Evolutionary conservation across 1,140 invertebrate genomes (phyloP).

Genomic region (Latrodectus geometricus): DNA sequence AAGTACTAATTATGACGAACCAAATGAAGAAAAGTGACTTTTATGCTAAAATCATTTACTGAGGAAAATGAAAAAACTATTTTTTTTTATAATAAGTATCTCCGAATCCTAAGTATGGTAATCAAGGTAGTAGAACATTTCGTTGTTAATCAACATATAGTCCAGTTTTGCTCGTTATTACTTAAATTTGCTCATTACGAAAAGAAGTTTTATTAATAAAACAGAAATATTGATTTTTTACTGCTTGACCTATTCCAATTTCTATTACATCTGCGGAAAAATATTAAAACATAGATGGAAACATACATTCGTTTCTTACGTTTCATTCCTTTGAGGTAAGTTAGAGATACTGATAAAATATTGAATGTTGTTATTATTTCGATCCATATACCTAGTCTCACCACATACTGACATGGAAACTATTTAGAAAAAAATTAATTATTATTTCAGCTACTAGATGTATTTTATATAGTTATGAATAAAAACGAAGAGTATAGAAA

Average conservation of each 20-base stretch:
- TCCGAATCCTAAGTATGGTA: not conserved
- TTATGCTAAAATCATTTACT: slow-evolving; percentile 18
- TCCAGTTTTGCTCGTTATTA: not conserved
- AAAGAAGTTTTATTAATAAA: slow-evolving; percentile 30
- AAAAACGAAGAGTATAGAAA: too few species aligned
- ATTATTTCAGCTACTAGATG: too few species aligned
- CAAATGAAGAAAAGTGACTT: not conserved
- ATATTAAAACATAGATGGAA: too few species aligned
- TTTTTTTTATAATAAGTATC: not conserved
- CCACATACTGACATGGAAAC: too few species aligned
- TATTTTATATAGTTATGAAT: too few species aligned
- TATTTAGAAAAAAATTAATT: too few species aligned
- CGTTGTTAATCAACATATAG: not conserved
- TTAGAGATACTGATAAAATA: too few species aligned
- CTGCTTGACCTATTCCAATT: not conserved
- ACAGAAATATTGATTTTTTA: slow-evolving; percentile 2
- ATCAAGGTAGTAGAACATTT: not conserved
- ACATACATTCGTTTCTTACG: too few species aligned
- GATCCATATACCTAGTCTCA: too few species aligned
- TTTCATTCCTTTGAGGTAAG: too few species aligned
- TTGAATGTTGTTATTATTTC: too few species aligned
- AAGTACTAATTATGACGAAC: slow-evolving; percentile 8
- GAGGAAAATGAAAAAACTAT: slow-evolving; percentile 5
- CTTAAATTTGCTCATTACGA: not conserved
- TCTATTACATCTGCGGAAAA: too few species aligned